Conservation (phyloP, 2,888 invertebrate genomes). For the Mythimna vitellina region DNA sequence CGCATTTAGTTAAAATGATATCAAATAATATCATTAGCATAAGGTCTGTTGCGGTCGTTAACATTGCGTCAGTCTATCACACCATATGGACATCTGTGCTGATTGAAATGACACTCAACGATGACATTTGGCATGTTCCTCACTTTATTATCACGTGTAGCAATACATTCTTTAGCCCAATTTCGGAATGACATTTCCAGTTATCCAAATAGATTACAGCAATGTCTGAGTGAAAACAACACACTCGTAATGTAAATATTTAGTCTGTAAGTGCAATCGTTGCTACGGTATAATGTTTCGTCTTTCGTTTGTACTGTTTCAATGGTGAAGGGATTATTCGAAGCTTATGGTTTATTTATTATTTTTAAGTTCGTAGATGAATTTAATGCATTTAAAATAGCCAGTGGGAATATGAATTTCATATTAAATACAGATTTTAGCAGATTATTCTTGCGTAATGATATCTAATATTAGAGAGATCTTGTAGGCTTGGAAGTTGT, state of each 20-base stretch:
- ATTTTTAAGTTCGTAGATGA: constrained; percentile 7
- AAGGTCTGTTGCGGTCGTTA: constrained; percentile 68
- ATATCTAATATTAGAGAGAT: not conserved
- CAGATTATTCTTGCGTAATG: constrained; percentile 26
- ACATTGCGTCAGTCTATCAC: constrained; percentile 71
- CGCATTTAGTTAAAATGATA: constrained; percentile 58
- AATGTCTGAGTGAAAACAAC: constrained; percentile 43
- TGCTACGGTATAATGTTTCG: constrained; percentile 28
- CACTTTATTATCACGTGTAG: constrained; percentile 22
- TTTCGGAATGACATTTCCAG: constrained; percentile 42
- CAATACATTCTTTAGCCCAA: constrained; percentile 19
- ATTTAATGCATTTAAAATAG: constrained; percentile 29
- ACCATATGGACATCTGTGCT: constrained; percentile 68
- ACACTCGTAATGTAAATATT: constrained; percentile 58
- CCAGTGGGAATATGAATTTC: constrained; percentile 1
- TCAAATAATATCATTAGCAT: constrained; percentile 65
- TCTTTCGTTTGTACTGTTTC: constrained; percentile 43
- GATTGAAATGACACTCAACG: constrained; percentile 56
- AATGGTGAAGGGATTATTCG: constrained; percentile 36
- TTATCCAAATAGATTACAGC: constrained; percentile 53
- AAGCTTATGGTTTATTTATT: constrained; percentile 44
- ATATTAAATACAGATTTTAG: constrained; percentile 26
- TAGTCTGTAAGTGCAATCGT: constrained; percentile 49
- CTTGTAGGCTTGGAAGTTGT: constrained; percentile 1
- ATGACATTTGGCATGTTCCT: constrained; percentile 55